A percentile compares a stretch with the other conserved stretches of the same genome.
phyloP scores from a whole-genome alignment of 2,888 invertebrate genomes.

The Hedya salicella region DNA sequence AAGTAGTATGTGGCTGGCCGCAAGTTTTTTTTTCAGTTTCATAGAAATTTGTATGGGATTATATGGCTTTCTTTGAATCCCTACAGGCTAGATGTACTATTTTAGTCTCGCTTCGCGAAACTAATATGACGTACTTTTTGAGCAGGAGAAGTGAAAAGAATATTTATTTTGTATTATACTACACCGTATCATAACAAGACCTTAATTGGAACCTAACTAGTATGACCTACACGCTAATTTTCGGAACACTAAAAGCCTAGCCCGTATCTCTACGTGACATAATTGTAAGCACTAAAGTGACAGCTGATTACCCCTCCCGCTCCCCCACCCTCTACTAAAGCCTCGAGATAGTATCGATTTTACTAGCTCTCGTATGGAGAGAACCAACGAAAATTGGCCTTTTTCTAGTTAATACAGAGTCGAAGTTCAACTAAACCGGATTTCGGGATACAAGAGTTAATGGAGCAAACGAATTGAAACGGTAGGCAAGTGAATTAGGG shows the following conservation, averaged over 20 bases:
- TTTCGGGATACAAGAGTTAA: constrained; percentile 6
- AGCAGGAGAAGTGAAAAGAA: too few relatives aligned
- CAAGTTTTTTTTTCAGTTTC: too few relatives aligned
- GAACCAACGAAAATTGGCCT: constrained; percentile 10
- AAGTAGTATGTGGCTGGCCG: too few relatives aligned
- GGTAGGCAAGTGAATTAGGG: constrained; percentile 5
- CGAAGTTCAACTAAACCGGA: neutral
- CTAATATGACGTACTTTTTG: too few relatives aligned
- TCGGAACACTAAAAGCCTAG: constrained; percentile 6
- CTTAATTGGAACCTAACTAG: neutral
- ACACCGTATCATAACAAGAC: too few relatives aligned
- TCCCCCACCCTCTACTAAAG: constrained; percentile 19
- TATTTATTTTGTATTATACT: too few relatives aligned
- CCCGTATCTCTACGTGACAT: constrained; percentile 1
- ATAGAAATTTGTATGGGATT: too few relatives aligned
- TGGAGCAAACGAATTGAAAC: constrained; percentile 10
- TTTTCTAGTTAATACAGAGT: neutral
- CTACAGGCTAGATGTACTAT: too few relatives aligned
- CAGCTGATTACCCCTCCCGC: constrained; percentile 39
- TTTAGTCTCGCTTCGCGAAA: too few relatives aligned
- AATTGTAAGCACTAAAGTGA: constrained; percentile 38
- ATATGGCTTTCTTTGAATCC: too few relatives aligned
- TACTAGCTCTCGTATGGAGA: constrained; percentile 23
- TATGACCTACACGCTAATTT: neutral
- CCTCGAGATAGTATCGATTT: constrained; percentile 41